Evolutionary conservation across 2,113 vertebrate genomes (phyloP).

Genomic region (Mystacornis crossleyi): DNA sequence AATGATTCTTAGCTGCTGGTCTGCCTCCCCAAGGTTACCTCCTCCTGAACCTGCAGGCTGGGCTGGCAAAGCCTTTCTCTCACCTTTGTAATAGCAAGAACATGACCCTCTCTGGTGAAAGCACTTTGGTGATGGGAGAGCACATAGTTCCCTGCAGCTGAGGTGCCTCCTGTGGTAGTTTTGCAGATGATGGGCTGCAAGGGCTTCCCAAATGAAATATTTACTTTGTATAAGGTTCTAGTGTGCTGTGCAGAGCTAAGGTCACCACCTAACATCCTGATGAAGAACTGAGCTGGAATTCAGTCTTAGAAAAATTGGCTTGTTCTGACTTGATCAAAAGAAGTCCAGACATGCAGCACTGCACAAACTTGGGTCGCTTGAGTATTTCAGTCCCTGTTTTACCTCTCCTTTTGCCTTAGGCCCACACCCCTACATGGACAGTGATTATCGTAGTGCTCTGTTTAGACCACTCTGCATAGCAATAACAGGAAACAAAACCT

Average conservation of each 20-base stretch:
- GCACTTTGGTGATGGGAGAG: neutral
- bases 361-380: neutral
- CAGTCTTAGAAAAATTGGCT: neutral
- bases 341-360: neutral
- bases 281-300: neutral
- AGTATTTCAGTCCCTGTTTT: neutral
- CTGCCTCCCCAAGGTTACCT: neutral
- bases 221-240: slow-evolving; percentile 10
- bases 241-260: neutral
- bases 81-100: neutral
- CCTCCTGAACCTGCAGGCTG: neutral
- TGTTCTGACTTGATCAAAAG: neutral
- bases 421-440: neutral
- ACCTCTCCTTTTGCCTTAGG: neutral
- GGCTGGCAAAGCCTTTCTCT: neutral
- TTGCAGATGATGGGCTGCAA: neutral
- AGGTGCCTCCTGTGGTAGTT: neutral
- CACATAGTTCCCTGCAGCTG: rapidly evolving
- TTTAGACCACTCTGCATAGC: neutral
- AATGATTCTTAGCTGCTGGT: neutral
- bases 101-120: rapidly evolving
- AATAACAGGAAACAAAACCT: neutral
- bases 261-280: neutral
- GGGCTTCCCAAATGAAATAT: slow-evolving; percentile 25
- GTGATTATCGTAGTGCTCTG: neutral